Evolutionary conservation across 2,113 vertebrate species (phyloP), one percentile per base, ranked within the genome.

Genomic region (Thalassoma bifasciatum): DNA sequence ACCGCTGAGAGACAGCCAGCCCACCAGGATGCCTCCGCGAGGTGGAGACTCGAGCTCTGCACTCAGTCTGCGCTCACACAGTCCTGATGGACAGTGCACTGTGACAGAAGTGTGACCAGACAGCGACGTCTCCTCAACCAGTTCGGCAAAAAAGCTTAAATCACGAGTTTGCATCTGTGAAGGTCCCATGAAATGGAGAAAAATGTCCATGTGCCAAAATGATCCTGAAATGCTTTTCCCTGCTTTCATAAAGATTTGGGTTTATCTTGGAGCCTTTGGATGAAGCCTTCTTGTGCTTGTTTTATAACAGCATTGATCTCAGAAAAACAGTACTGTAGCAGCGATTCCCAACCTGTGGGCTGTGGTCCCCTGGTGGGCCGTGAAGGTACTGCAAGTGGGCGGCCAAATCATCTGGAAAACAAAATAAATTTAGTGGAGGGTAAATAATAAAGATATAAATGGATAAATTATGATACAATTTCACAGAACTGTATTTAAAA

Each of bases 31-130:
- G 63, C 88, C 91, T 79, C 92, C 94, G 46, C 91, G 94, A 37
- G 94, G 90, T 0, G 93, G 92, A 66, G 85, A 91, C 13, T 79
- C 89, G 49, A 88, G 72, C 70, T 65, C 84, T 1, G 50, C 74
- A 1, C 54, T 68, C 22, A 78, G 58, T 1, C 91, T 94, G 47
- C 95, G 96, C 67, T 96, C 96, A 42, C 95, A 95, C 62, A 95
- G 95, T 89, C 96, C 97, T 10, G 98, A 99, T 74, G 97, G 97
- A 91, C 96, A 98, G 93, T 98, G 96, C 90, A 97, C 96, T 36
- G 93, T 98, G 85, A 98, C 96, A 66, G 96, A 98, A 86, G 96
- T 98, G 89, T 98, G 95, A 96, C 10, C 10, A 30, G n/a, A 21
- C 24, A 30, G 10, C 16, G 44, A 36, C 8, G 8, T 53, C 24